Conservation (phyloP, 2,888 invertebrate genomes). For the Myathropa florea region DNA sequence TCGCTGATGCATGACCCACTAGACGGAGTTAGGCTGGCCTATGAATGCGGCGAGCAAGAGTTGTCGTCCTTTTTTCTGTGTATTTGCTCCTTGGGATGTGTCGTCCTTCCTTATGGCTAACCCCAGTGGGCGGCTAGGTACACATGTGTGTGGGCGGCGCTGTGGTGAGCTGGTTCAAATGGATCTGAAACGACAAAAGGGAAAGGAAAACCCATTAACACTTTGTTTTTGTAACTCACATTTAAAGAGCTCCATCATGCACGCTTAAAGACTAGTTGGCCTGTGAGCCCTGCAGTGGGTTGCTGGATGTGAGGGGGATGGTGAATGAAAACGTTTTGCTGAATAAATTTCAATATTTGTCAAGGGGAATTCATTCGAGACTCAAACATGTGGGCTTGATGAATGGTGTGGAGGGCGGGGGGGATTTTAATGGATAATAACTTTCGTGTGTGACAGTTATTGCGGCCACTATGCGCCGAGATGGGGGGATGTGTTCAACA, state of each 20-base stretch:
- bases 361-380: slow-evolving; percentile 14
- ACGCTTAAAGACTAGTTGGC: background rate
- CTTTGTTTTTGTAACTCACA: slow-evolving; percentile 18
- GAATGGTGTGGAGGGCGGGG: background rate
- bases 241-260: background rate
- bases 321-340: slow-evolving; percentile 6
- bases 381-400: slow-evolving; percentile 1
- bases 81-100: background rate
- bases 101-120: background rate
- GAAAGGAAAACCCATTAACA: slow-evolving; percentile 22
- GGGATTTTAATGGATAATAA: slow-evolving; percentile 49
- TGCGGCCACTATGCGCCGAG: background rate
- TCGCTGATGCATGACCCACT: background rate
- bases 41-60: background rate
- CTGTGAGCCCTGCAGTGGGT: no score
- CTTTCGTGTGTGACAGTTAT: slow-evolving; percentile 45
- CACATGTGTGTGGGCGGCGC: background rate
- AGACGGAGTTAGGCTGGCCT: background rate
- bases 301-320: background rate
- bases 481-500: background rate
- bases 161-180: slow-evolving; percentile 6
- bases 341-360: slow-evolving; percentile 35
- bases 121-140: background rate
- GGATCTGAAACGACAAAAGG: slow-evolving; percentile 36
- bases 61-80: background rate